Evolutionary conservation across 2,888 invertebrate genomes (phyloP).

Genomic region (Capitulum mitella): DNA sequence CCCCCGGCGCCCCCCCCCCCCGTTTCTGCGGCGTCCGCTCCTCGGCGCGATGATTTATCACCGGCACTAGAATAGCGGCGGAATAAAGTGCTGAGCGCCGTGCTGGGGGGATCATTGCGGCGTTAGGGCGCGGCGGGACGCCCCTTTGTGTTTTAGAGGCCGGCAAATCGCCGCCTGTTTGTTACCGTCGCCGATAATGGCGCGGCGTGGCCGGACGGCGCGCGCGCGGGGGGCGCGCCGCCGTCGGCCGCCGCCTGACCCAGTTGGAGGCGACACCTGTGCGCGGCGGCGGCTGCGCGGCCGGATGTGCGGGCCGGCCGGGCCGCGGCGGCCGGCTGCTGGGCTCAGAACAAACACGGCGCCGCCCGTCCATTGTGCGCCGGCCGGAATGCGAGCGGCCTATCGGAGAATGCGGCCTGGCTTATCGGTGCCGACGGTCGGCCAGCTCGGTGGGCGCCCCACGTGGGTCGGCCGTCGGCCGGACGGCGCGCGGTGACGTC

Average conservation of each 20-base stretch:
- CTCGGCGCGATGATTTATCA: not conserved
- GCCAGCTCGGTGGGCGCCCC: too few species aligned
- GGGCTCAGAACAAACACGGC: not conserved
- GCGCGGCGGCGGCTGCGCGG: too few species aligned
- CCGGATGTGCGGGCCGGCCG: too few species aligned
- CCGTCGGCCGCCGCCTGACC: too few species aligned
- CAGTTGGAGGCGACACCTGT: too few species aligned
- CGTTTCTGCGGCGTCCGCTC: not conserved
- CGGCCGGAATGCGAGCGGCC: not conserved
- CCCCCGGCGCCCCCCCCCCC: too few species aligned
- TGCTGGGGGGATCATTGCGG: constrained; percentile 6
- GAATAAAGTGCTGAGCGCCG: constrained; percentile 17
- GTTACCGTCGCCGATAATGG: not conserved
- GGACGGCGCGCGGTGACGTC: too few species aligned
- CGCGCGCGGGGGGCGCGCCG: too few species aligned
- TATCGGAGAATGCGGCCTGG: constrained; percentile 1
- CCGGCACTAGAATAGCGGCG: not conserved
- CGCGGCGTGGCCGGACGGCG: not conserved
- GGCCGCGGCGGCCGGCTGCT: too few species aligned
- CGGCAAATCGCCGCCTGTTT: constrained; percentile 18
- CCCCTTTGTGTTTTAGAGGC: not conserved
- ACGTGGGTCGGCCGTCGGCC: too few species aligned
- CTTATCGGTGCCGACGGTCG: not conserved
- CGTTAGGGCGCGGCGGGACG: not conserved
- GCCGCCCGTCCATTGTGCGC: not conserved